Percentiles rank a stretch among this genome's conserved stretches.
Evolutionary conservation across 1,140 invertebrate genomes (phyloP).

Genomic region (Camponotus pennsylvanicus): DNA sequence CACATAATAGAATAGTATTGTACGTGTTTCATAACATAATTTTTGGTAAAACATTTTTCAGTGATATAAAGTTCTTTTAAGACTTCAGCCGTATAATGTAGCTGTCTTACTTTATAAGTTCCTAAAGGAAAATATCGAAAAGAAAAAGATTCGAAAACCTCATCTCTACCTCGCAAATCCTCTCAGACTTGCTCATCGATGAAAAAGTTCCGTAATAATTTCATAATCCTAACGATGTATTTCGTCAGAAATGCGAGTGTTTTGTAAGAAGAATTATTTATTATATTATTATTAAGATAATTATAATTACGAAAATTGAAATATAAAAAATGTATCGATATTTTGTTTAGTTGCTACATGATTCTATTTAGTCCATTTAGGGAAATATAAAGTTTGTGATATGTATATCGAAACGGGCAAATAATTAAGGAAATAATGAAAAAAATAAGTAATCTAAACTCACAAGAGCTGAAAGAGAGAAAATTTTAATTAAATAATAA

Average conservation of each 20-base stretch:
- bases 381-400: not conserved
- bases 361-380: not conserved
- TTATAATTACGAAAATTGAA: not conserved
- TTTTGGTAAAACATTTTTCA: not conserved
- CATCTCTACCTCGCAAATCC: not conserved
- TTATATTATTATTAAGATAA: not conserved
- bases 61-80: not conserved
- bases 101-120: not conserved
- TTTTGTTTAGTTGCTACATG: not conserved
- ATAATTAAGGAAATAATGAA: not conserved
- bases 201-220: slow-evolving; percentile 18
- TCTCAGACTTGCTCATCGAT: slow-evolving; percentile 3
- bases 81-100: not conserved
- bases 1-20: not conserved
- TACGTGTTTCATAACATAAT: not conserved
- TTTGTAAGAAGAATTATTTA: not conserved
- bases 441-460: not conserved
- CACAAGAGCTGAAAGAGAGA: not conserved
- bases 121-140: not conserved
- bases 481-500: not conserved
- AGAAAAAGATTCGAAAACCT: not conserved
- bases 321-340: not conserved
- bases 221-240: not conserved
- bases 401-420: not conserved
- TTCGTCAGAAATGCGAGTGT: not conserved